phyloP scores from a whole-genome alignment of 1,140 invertebrate genomes.

The Bombus ignitus region DNA sequence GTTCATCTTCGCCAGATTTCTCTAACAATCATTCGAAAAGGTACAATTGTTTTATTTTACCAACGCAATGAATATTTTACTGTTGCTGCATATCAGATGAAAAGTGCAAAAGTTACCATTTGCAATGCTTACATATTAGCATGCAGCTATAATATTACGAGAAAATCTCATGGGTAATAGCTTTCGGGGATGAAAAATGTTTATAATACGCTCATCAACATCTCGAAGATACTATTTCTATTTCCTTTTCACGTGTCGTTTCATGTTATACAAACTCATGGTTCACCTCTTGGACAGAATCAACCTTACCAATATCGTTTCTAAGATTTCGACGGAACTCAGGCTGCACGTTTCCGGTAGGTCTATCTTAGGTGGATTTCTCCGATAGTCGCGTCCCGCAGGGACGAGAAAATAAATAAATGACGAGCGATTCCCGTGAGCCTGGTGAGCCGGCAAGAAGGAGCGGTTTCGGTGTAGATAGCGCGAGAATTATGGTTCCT shows the following conservation, averaged over 20 bases:
- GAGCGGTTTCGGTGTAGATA: constrained; percentile 78
- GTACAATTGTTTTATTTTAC: too few species aligned
- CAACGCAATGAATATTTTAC: too few species aligned
- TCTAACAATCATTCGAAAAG: too few species aligned
- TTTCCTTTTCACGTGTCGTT: not conserved
- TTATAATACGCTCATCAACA: not conserved
- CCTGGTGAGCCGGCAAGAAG: constrained; percentile 50
- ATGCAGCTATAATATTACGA: fast-evolving
- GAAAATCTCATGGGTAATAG: too few species aligned
- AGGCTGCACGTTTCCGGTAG: not conserved
- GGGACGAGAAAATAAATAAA: constrained; percentile 78
- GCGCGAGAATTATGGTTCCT: constrained; percentile 78
- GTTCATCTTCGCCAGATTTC: too few species aligned
- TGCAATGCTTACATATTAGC: too few species aligned
- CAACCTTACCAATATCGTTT: not conserved
- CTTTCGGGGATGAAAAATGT: not conserved
- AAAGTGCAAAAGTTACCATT: too few species aligned
- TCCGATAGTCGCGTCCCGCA: constrained; percentile 65
- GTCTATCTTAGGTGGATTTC: constrained; percentile 54
- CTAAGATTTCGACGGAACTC: not conserved
- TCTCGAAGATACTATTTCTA: not conserved
- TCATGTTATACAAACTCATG: too few species aligned
- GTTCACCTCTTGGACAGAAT: not conserved
- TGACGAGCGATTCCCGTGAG: constrained; percentile 76
- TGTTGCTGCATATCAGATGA: too few species aligned